Evolutionary conservation across 1,140 invertebrate species (phyloP).

Genomic region (Drosophila repletoides): DNA sequence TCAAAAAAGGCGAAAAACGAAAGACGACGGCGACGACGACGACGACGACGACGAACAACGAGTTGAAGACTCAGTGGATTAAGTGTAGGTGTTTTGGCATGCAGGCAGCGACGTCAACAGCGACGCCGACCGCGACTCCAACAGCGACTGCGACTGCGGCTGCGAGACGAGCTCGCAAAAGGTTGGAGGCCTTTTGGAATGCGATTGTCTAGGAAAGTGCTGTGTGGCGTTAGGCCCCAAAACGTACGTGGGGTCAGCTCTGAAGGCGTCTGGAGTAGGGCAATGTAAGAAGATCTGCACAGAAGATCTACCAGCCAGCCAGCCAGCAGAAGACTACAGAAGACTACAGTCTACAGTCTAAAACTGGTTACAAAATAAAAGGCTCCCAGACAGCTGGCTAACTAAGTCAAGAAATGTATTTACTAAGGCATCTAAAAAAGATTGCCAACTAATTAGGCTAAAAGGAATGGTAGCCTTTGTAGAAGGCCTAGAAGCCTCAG

Average conservation of each 20-base stretch:
- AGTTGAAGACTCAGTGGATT: slow-evolving; percentile 41
- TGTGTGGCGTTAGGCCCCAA: slow-evolving; percentile 36
- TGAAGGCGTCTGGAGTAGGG: slow-evolving; percentile 47
- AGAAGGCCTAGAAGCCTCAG: too few species aligned
- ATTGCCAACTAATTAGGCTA: background rate
- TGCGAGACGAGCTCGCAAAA: slow-evolving; percentile 20
- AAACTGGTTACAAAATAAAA: slow-evolving; percentile 41
- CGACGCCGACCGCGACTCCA: background rate
- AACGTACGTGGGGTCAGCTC: slow-evolving; percentile 70
- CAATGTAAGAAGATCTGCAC: slow-evolving; percentile 54
- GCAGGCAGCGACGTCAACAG: slow-evolving; percentile 24
- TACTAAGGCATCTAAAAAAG: background rate
- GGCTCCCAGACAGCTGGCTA: background rate
- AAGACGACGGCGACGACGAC: slow-evolving; percentile 51
- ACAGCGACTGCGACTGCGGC: background rate
- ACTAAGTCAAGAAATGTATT: background rate
- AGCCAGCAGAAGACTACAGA: slow-evolving; percentile 31
- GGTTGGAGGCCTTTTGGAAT: slow-evolving; percentile 63
- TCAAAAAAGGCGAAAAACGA: slow-evolving; percentile 75
- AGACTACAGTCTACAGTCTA: too few species aligned
- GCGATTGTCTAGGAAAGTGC: slow-evolving; percentile 45
- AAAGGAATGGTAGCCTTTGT: background rate
- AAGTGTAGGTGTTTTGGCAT: slow-evolving; percentile 77
- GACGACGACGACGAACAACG: slow-evolving; percentile 34
- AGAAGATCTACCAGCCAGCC: too few species aligned